Evolutionary conservation across 2,888 invertebrate genomes (phyloP).

Genomic region (Machimus rusticus): DNA sequence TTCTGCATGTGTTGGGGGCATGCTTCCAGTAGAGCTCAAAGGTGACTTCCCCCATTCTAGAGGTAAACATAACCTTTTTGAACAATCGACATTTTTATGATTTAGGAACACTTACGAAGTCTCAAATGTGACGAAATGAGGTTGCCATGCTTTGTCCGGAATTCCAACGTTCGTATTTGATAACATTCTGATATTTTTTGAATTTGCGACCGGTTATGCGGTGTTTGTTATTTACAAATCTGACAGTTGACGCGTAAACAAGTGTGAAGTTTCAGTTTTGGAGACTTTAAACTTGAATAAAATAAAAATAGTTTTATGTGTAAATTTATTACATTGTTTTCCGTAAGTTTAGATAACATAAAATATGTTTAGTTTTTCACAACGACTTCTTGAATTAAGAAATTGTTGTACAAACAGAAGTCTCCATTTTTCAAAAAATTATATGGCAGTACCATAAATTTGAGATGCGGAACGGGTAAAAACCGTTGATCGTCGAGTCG

Average conservation of each 20-base stretch:
- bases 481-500: neutral
- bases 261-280: neutral
- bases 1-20: slow-evolving; percentile 95
- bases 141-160: slow-evolving; percentile 90
- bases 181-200: neutral
- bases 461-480: neutral
- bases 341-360: neutral
- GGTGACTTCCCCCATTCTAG: slow-evolving; percentile 89
- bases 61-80: slow-evolving; percentile 20
- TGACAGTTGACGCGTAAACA: neutral
- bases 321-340: neutral
- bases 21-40: slow-evolving; percentile 99
- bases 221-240: neutral
- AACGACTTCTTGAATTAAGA: neutral
- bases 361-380: neutral
- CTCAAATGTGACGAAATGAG: slow-evolving; percentile 81
- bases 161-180: slow-evolving; percentile 66
- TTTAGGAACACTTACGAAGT: slow-evolving; percentile 74
- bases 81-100: neutral
- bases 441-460: neutral
- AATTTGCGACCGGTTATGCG: neutral
- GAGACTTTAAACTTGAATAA: neutral
- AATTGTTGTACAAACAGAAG: neutral
- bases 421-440: neutral
- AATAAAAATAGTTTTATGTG: neutral